phyloP scores from a whole-genome alignment of 2,888 invertebrate species.

The Pseudoips prasinana region DNA sequence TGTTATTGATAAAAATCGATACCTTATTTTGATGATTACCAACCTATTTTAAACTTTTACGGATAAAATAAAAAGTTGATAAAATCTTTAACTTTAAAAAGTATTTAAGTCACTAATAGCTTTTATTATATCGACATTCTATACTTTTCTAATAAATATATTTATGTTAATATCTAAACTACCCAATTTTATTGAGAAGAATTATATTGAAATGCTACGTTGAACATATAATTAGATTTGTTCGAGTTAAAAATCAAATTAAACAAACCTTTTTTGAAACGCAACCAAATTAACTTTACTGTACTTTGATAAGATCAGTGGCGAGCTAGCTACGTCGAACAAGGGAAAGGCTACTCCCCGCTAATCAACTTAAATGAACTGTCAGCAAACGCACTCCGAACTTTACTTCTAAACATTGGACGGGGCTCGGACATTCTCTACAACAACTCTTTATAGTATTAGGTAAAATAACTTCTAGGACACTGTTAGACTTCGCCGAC shows the following conservation, averaged over 20 bases:
- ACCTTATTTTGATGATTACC: too few relatives aligned
- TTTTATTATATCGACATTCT: conserved; percentile 18
- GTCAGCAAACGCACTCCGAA: conserved; percentile 57
- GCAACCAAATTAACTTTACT: conserved; percentile 52
- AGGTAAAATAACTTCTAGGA: conserved; percentile 67
- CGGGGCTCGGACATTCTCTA: conserved; percentile 47
- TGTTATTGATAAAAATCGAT: too few relatives aligned
- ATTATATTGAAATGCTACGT: conserved; percentile 30
- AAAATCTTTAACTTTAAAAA: conserved; percentile 17
- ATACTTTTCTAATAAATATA: conserved; percentile 10
- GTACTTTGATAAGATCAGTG: conserved; percentile 53
- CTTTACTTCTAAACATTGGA: conserved; percentile 61
- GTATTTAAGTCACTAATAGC: conserved; percentile 14
- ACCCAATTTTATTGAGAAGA: conserved; percentile 20
- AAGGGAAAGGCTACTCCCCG: conserved; percentile 44
- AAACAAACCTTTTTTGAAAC: conserved; percentile 39
- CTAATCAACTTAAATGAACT: conserved; percentile 61
- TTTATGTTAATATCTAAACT: conserved; percentile 11
- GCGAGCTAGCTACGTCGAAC: conserved; percentile 52
- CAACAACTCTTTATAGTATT: conserved; percentile 74
- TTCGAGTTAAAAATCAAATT: conserved; percentile 43
- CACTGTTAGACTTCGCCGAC: conserved; percentile 62
- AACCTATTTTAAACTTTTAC: conserved; percentile 6
- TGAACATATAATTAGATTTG: conserved; percentile 36
- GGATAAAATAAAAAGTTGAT: conserved; percentile 10